Percentiles rank a stretch among this genome's conserved stretches.
Conservation (phyloP, 30 jellyfish, hydroid and myxozoan species). For the Haliclystus octoradiatus region DNA sequence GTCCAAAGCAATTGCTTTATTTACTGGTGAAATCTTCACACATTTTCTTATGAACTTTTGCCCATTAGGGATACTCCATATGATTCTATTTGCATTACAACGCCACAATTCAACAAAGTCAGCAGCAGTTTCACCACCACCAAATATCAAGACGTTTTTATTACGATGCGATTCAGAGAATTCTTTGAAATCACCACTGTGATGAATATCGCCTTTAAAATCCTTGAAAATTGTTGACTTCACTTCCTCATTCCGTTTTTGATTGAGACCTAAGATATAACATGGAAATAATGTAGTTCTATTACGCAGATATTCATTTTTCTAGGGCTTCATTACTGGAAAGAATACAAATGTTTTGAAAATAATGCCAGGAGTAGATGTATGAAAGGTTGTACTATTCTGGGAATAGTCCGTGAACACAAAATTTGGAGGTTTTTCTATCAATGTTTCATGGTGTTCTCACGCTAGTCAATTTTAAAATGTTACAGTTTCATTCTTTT, state of each 20-base stretch:
- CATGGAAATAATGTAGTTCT: too few species aligned
- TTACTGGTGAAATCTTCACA: slow-evolving; percentile 62
- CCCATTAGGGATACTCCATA: slow-evolving; percentile 93
- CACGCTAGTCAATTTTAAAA: too few species aligned
- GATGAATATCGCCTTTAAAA: slow-evolving; percentile 53
- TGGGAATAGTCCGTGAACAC: too few species aligned
- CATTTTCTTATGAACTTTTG: slow-evolving; percentile 80
- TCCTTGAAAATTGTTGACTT: slow-evolving; percentile 29
- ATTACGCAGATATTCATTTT: too few species aligned
- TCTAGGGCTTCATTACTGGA: too few species aligned
- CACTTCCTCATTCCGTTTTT: slow-evolving; percentile 35
- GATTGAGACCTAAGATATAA: too few species aligned
- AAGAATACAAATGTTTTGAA: too few species aligned
- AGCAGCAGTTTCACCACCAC: slow-evolving; percentile 93
- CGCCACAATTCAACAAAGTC: slow-evolving; percentile 63
- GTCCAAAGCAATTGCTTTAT: slow-evolving; percentile 84
- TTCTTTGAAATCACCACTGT: slow-evolving; percentile 62
- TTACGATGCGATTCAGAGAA: slow-evolving; percentile 31
- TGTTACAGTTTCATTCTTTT: too few species aligned
- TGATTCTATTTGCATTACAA: slow-evolving; percentile 15
- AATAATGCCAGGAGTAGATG: too few species aligned
- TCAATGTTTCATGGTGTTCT: too few species aligned
- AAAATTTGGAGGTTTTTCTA: too few species aligned
- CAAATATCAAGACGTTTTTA: slow-evolving; percentile 48
- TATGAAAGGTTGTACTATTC: too few species aligned